These are phyloP conservation scores for Poeciliopsis presidionis DNA, from an alignment of 2,797 vertebrate genomes.

Conservation along the genomic window DNA sequence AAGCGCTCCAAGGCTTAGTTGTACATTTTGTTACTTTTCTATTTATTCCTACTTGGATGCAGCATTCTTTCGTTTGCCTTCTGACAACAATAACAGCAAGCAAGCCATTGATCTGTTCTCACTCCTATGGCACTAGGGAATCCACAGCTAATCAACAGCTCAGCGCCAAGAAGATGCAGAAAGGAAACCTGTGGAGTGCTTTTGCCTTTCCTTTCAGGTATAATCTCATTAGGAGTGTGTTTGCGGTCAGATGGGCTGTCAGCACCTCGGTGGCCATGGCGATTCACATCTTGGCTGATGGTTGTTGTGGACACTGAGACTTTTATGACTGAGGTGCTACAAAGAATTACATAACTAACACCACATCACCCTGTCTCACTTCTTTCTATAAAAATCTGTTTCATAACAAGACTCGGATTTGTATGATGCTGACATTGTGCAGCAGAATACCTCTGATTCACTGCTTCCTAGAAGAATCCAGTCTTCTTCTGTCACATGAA, in stretches of 20 bases:
- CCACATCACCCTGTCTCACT: slow-evolving; percentile 34
- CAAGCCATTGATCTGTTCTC: slow-evolving; percentile 18
- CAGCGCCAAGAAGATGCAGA: slow-evolving; percentile 18
- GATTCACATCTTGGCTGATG: slow-evolving; percentile 48
- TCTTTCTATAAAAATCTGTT: slow-evolving; percentile 31
- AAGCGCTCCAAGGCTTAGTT: slow-evolving; percentile 13
- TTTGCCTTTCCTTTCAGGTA: slow-evolving; percentile 39
- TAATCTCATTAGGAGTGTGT: slow-evolving; percentile 58
- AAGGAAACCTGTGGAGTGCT: slow-evolving; percentile 26
- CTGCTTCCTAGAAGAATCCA: slow-evolving; percentile 14
- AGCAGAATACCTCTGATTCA: slow-evolving; percentile 14
- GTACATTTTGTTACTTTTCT: slow-evolving; percentile 7
- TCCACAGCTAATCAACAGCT: slow-evolving; percentile 18
- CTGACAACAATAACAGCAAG: slow-evolving; percentile 19
- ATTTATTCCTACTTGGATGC: slow-evolving; percentile 18
- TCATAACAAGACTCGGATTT: slow-evolving; percentile 17
- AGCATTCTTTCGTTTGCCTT: slow-evolving; percentile 17
- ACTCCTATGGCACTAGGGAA: slow-evolving; percentile 2
- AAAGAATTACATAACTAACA: slow-evolving; percentile 47
- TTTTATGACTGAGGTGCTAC: slow-evolving; percentile 48
- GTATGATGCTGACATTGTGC: slow-evolving; percentile 7
- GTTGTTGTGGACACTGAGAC: slow-evolving; percentile 43
- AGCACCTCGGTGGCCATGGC: slow-evolving; percentile 59
- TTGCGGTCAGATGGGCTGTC: slow-evolving; percentile 53
- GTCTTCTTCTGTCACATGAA: slow-evolving; percentile 21